Evolutionary conservation across 2,888 invertebrate species (phyloP), one percentile per base, ranked within the genome.

Genomic region (Sphecodes monilicornis): DNA sequence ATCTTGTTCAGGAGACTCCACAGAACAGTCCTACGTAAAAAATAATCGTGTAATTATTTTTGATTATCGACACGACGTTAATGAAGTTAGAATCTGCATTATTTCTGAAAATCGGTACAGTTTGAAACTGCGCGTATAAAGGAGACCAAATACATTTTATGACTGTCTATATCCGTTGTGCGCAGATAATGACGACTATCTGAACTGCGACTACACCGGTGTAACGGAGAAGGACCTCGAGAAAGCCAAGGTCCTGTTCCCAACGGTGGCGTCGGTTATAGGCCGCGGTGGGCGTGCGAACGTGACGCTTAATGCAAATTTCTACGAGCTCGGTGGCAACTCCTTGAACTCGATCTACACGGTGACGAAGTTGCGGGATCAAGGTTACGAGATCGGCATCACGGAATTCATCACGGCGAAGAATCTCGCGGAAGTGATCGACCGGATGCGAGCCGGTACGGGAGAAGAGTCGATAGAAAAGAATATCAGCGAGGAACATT

Each of bases 251-350:
- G 96, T 96, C 29, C 95, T 98, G 0, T 97, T 98, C 91, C 96
- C 97, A 92, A 97, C 97, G 0, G 96, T 98, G 0, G 97, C 97
- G 0, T 96, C 96, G 3, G 97, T 98, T 0, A 96, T 97, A 32
- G 97, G 97, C 0, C 95, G 96, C 70, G 96, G 97, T 0, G 95
- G 96, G 0, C 95, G 97, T 10, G 95, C 96, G 1, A 96, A 96
- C 0, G 94, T 98, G 11, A 96, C 96, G 0, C 92, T 96, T 0
- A 95, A 96, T 29, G 96, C 97, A 0, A 98, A 98, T 89, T 98
- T 98, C 94, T 98, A 97, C 93, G 97, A 97, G 90, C 95, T 98
- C 64, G 98, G 98, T 1, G 98, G 98, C 18, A 98, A 98, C 92
- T 98, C 98, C 0, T 95, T 98, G 32, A 98, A 98, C 93, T 98